Conservation (phyloP, 2,113 vertebrate genomes). For the Oreochromis spilurus region DNA sequence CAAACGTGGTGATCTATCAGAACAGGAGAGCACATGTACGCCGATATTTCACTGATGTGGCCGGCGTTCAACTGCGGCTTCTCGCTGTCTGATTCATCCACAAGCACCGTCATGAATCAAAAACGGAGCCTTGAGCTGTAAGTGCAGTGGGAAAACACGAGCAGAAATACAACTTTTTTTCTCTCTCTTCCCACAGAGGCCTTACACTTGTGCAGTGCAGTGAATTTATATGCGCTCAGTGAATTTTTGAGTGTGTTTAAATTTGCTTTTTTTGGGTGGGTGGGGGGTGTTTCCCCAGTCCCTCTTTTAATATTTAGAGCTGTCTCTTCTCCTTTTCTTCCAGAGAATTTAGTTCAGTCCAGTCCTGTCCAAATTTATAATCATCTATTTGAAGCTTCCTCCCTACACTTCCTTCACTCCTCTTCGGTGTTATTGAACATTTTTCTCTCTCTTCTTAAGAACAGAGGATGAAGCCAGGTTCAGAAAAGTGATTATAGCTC, state of each 20-base stretch:
- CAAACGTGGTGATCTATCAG: background rate
- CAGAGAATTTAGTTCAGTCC: background rate
- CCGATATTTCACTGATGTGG: background rate
- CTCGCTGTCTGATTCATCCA: background rate
- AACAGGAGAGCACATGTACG: background rate
- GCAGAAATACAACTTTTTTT: background rate
- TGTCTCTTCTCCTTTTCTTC: background rate
- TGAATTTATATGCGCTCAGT: background rate
- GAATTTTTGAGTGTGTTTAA: background rate
- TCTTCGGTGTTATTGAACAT: background rate
- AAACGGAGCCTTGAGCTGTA: background rate
- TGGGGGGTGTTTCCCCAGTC: background rate
- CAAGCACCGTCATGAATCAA: constrained; percentile 5
- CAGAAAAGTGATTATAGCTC: background rate
- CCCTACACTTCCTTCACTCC: background rate
- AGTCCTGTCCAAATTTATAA: background rate
- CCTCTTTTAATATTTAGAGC: background rate
- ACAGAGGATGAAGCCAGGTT: background rate
- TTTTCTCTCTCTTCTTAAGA: background rate
- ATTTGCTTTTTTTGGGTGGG: background rate
- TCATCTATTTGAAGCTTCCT: background rate
- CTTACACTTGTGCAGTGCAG: background rate
- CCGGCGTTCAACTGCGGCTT: background rate
- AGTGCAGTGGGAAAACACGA: background rate
- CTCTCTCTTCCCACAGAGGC: background rate